These are phyloP conservation scores for Aulostomus chinensis DNA, from an alignment of 2,797 vertebrate species.

Conservation along the genomic window DNA sequence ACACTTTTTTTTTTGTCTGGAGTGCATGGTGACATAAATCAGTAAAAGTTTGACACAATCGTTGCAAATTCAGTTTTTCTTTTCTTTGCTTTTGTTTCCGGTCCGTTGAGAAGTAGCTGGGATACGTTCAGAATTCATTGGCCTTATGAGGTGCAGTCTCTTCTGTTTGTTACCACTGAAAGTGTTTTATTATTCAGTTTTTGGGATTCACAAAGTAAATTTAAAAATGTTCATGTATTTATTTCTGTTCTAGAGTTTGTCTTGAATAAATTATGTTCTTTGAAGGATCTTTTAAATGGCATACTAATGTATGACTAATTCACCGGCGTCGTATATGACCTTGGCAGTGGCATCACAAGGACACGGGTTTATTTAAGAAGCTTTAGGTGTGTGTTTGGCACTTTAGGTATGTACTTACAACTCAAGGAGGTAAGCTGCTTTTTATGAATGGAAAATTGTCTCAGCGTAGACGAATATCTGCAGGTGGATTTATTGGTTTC, in stretches of 20 bases:
- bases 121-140: conserved; percentile 58
- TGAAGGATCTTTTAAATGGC: conserved; percentile 13
- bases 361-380: neutral
- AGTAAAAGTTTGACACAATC: conserved; percentile 61
- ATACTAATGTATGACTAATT: neutral
- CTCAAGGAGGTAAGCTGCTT: too few species aligned
- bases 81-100: conserved; percentile 3
- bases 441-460: too few species aligned
- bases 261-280: conserved; percentile 83
- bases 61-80: conserved; percentile 40
- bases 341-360: neutral
- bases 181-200: conserved; percentile 62
- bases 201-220: conserved; percentile 58
- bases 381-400: neutral
- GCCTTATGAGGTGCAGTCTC: conserved; percentile 39
- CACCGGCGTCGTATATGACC: neutral
- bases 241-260: conserved; percentile 78
- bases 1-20: conserved; percentile 39
- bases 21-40: conserved; percentile 40
- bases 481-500: neutral
- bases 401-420: neutral
- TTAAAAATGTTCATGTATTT: conserved; percentile 76
- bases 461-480: too few species aligned
- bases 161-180: conserved; percentile 64
- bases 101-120: conserved; percentile 49